Percentiles rank a stretch among this genome's conserved stretches.
These are phyloP conservation scores for Poecilus cupreus DNA, from an alignment of 2,888 invertebrate species.

Conservation along the genomic window DNA sequence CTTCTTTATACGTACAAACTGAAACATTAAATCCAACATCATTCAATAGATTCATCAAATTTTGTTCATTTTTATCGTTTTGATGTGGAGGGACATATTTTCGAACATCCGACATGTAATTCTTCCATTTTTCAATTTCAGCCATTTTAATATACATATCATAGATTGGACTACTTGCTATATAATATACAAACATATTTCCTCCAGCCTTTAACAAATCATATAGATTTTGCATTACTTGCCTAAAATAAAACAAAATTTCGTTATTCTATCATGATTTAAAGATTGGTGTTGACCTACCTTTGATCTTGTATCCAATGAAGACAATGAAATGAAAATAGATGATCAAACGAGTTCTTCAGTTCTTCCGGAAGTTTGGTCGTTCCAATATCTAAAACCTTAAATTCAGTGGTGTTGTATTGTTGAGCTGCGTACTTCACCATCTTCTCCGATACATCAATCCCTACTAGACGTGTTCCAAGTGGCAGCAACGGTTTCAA, in stretches of 20 bases:
- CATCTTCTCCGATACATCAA: conserved; percentile 84
- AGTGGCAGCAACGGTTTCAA: conserved; percentile 79
- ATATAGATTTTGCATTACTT: conserved; percentile 79
- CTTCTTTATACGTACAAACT: conserved; percentile 70
- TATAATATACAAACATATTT: conserved; percentile 80
- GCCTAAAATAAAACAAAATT: conserved; percentile 70
- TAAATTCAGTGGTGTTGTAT: conserved; percentile 74
- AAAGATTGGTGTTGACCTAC: conserved; percentile 69
- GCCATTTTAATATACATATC: conserved; percentile 81
- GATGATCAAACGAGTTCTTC: conserved; percentile 78
- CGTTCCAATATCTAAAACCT: conserved; percentile 77
- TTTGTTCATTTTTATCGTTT: conserved; percentile 76
- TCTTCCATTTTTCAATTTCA: conserved; percentile 75
- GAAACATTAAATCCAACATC: conserved; percentile 78
- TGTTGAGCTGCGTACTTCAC: conserved; percentile 78
- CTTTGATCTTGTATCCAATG: conserved; percentile 86
- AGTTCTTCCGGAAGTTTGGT: conserved; percentile 73
- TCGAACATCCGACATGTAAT: conserved; percentile 79
- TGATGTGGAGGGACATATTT: conserved; percentile 83
- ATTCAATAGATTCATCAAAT: conserved; percentile 75
- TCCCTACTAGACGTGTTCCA: conserved; percentile 77
- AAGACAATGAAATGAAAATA: conserved; percentile 85
- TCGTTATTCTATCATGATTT: not conserved
- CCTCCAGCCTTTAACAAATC: conserved; percentile 81
- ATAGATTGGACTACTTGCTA: conserved; percentile 81